A percentile compares a stretch with the other conserved stretches of the same genome.
Evolutionary conservation across 2,797 vertebrate genomes (phyloP).

Genomic region (Neosalanx taihuensis): DNA sequence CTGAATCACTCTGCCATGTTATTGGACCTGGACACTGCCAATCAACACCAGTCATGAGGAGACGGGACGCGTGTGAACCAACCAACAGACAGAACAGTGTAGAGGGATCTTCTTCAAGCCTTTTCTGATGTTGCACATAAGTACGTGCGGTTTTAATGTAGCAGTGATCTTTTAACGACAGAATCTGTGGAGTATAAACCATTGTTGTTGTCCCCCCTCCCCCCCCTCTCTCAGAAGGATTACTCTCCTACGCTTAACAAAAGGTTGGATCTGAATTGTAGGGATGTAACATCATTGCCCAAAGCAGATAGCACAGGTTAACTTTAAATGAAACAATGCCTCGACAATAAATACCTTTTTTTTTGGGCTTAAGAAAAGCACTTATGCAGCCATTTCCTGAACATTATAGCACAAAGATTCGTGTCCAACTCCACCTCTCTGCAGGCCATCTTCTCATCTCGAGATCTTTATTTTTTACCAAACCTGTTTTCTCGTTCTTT

Average conservation of each 20-base stretch:
- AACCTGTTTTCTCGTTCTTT: slow-evolving; percentile 8
- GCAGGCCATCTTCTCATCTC: slow-evolving; percentile 49
- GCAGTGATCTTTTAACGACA: slow-evolving; percentile 66
- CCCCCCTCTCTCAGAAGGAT: slow-evolving; percentile 49
- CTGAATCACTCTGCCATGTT: slow-evolving; percentile 73
- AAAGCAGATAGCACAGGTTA: slow-evolving; percentile 70
- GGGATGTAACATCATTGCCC: slow-evolving; percentile 51
- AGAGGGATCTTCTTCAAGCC: slow-evolving; percentile 67
- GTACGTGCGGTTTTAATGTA: slow-evolving; percentile 77
- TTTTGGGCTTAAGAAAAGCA: slow-evolving; percentile 63
- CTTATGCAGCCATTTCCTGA: slow-evolving; percentile 72
- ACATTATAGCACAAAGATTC: slow-evolving; percentile 69
- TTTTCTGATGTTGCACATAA: slow-evolving; percentile 68
- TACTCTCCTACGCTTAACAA: slow-evolving; percentile 40
- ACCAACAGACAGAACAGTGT: slow-evolving; percentile 39
- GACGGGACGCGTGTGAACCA: slow-evolving; percentile 49
- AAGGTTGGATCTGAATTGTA: slow-evolving; percentile 43
- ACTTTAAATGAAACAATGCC: slow-evolving; percentile 57
- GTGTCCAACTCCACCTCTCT: slow-evolving; percentile 46
- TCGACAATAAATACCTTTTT: slow-evolving; percentile 54
- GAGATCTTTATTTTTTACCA: slow-evolving; percentile 37
- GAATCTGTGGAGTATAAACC: slow-evolving; percentile 49
- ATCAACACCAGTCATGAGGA: slow-evolving; percentile 65
- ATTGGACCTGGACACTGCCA: slow-evolving; percentile 79
- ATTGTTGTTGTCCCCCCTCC: slow-evolving; percentile 48